phyloP scores from a whole-genome alignment of 2,113 vertebrate species.

The Rutilus rutilus region DNA sequence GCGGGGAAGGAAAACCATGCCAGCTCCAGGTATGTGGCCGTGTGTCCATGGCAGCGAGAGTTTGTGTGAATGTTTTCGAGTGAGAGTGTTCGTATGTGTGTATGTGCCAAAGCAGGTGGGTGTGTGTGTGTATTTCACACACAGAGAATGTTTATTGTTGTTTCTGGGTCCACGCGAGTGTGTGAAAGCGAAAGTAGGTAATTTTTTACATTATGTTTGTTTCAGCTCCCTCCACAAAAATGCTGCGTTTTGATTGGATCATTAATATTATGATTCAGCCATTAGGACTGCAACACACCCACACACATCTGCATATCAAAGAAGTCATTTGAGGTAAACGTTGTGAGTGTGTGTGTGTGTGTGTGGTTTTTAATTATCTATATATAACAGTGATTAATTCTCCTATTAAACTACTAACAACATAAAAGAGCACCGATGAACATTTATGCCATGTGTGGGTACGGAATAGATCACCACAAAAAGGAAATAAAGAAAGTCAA shows the following conservation, averaged over 20 bases:
- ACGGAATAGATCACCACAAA: neutral
- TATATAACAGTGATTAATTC: neutral
- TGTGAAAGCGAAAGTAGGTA: constrained; percentile 9
- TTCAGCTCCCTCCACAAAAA: constrained; percentile 3
- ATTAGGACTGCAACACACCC: constrained; percentile 32
- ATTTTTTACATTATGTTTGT: neutral
- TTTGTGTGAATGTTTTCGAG: constrained; percentile 28
- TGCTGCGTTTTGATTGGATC: constrained; percentile 4
- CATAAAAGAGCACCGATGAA: neutral
- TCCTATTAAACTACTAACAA: neutral
- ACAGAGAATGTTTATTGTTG: neutral
- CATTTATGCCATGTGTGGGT: neutral
- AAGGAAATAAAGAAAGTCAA: neutral
- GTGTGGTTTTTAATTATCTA: constrained; percentile 18
- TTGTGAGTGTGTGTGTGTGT: constrained; percentile 13
- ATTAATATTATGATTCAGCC: constrained; percentile 36
- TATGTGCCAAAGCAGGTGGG: constrained; percentile 24
- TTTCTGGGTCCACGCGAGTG: neutral
- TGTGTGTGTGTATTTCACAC: constrained; percentile 18
- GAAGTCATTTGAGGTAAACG: constrained; percentile 21
- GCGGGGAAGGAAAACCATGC: constrained; percentile 52
- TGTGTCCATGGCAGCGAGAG: constrained; percentile 21
- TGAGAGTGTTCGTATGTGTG: constrained; percentile 8
- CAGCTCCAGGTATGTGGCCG: constrained; percentile 18
- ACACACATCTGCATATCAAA: constrained; percentile 31